Conservation (phyloP, 2,888 invertebrate genomes). For the Drosophila siamana region DNA sequence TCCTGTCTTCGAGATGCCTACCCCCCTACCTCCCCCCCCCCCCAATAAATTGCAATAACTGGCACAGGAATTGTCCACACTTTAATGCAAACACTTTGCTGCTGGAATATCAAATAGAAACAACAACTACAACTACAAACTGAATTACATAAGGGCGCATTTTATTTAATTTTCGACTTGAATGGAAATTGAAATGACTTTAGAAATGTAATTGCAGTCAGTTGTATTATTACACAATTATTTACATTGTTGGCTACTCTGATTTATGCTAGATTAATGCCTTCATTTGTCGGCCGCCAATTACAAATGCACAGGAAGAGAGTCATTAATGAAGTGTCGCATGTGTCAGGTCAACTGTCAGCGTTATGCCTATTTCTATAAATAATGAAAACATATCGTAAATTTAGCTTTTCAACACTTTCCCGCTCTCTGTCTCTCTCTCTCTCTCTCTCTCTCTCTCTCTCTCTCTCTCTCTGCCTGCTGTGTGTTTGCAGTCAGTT, state of each 20-base stretch:
- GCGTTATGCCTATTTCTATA: not conserved
- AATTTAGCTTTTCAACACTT: constrained; percentile 29
- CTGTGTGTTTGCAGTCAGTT: constrained; percentile 31
- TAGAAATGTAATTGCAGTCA: no score
- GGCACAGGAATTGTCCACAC: not conserved
- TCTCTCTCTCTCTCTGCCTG: not conserved
- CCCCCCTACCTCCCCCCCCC: no score
- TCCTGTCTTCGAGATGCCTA: not conserved
- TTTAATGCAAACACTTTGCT: not conserved
- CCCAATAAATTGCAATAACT: not conserved
- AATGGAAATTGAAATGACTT: no score
- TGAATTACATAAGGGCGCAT: no score
- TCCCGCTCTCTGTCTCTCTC: not conserved
- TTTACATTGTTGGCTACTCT: no score
- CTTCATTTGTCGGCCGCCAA: no score
- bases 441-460: not conserved
- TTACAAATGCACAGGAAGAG: constrained; percentile 31
- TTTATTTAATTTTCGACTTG: no score
- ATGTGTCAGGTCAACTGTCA: constrained; percentile 48
- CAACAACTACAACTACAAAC: no score
- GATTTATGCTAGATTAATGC: no score
- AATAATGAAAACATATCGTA: constrained; percentile 8
- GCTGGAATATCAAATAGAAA: no score
- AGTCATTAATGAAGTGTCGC: constrained; percentile 49
- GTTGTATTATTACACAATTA: no score